Conservation (phyloP, 2,888 invertebrate species). For the Rhingia rostrata region DNA sequence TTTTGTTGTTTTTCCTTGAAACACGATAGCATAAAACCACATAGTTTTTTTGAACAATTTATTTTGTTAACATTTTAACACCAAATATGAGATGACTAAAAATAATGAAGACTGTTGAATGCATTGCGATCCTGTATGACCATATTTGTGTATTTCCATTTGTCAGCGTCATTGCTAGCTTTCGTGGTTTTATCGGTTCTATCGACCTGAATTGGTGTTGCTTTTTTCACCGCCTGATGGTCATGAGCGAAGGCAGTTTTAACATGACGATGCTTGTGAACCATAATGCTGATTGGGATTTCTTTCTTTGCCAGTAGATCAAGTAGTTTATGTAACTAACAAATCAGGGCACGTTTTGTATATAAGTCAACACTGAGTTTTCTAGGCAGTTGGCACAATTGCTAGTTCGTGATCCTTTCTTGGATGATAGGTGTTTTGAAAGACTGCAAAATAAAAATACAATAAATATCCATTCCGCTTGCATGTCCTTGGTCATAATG, state of each 20-base stretch:
- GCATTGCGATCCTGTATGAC: slow-evolving; percentile 80
- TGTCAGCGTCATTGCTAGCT: slow-evolving; percentile 70
- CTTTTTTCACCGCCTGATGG: slow-evolving; percentile 69
- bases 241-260: slow-evolving; percentile 79
- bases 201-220: neutral
- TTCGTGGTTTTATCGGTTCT: slow-evolving; percentile 26
- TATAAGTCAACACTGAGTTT: slow-evolving; percentile 91
- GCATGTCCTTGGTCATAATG: neutral
- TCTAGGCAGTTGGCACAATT: slow-evolving; percentile 93
- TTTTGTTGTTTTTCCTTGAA: too few species aligned
- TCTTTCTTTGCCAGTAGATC: neutral
- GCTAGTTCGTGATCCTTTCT: slow-evolving; percentile 92
- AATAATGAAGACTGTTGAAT: slow-evolving; percentile 81
- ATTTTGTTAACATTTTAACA: slow-evolving; percentile 41
- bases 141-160: slow-evolving; percentile 81
- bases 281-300: slow-evolving; percentile 78
- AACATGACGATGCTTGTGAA: slow-evolving; percentile 79
- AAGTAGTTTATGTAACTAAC: slow-evolving; percentile 8
- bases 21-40: too few species aligned
- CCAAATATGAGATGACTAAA: slow-evolving; percentile 73
- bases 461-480: neutral
- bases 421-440: slow-evolving; percentile 91
- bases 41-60: slow-evolving; percentile 29
- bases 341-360: slow-evolving; percentile 93
- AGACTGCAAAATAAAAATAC: slow-evolving; percentile 84